A percentile compares a stretch with the other conserved stretches of the same genome.
phyloP scores from a whole-genome alignment of 2,797 vertebrate genomes.

The Prionace glauca region DNA sequence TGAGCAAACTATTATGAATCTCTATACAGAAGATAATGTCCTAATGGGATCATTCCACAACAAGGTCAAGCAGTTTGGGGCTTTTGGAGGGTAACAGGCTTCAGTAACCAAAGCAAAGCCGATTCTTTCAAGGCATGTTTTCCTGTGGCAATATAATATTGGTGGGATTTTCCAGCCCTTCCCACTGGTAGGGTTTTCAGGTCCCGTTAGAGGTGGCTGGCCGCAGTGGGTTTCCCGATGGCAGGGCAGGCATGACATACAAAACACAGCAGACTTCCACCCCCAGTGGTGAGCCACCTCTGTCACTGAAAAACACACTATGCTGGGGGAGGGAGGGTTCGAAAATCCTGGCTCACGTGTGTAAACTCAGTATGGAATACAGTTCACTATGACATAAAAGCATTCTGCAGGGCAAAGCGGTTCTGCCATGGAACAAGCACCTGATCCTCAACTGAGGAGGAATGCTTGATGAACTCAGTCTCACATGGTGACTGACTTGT shows the following conservation, averaged over 20 bases:
- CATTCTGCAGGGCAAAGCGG: neutral
- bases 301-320: too few species aligned
- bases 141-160: neutral
- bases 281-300: too few species aligned
- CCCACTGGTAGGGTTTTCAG: too few species aligned
- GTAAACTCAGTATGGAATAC: neutral
- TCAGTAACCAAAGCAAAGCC: neutral
- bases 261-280: too few species aligned
- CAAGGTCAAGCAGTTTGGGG: neutral
- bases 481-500: neutral
- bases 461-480: neutral
- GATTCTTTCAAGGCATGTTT: neutral
- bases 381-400: neutral
- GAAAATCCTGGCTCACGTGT: too few species aligned
- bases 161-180: too few species aligned
- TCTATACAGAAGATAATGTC: neutral
- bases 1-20: neutral
- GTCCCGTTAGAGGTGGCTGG: too few species aligned
- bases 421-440: neutral
- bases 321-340: too few species aligned
- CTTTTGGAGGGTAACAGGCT: neutral
- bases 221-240: too few species aligned
- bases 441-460: neutral
- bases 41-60: neutral
- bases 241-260: too few species aligned